These are phyloP conservation scores for Bettongia penicillata DNA, from an alignment of 2,113 vertebrate genomes.

Conservation along the genomic window DNA sequence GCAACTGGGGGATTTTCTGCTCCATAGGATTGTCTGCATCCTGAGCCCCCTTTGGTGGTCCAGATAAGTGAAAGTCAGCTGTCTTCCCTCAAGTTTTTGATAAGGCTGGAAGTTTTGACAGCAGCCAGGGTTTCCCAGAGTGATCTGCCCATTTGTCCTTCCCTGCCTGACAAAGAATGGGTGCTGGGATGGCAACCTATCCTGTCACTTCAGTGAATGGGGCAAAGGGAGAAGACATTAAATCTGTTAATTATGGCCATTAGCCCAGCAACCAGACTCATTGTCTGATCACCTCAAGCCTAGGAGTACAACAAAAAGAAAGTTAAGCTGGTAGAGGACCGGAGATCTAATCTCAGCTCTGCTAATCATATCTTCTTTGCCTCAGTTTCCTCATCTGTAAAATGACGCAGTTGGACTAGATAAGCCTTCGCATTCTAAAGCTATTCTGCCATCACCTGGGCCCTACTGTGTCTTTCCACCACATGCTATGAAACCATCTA, in stretches of 20 bases:
- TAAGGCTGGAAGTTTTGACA: background rate
- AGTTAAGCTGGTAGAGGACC: background rate
- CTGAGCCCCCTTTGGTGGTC: background rate
- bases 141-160: background rate
- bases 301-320: background rate
- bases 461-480: background rate
- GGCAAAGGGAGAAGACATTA: background rate
- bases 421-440: background rate
- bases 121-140: background rate
- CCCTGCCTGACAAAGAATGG: background rate
- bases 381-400: background rate
- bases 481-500: background rate
- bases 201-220: background rate
- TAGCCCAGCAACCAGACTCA: background rate
- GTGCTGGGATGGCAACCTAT: background rate
- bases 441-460: background rate
- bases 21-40: background rate
- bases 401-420: background rate
- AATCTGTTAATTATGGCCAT: background rate
- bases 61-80: background rate
- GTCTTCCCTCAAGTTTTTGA: background rate
- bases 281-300: background rate
- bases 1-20: background rate
- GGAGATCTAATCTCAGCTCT: background rate
- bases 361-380: background rate